Base-by-base conservation (phyloP, 2,888 invertebrate genomes). In the Cerceris rybyensis region DNA sequence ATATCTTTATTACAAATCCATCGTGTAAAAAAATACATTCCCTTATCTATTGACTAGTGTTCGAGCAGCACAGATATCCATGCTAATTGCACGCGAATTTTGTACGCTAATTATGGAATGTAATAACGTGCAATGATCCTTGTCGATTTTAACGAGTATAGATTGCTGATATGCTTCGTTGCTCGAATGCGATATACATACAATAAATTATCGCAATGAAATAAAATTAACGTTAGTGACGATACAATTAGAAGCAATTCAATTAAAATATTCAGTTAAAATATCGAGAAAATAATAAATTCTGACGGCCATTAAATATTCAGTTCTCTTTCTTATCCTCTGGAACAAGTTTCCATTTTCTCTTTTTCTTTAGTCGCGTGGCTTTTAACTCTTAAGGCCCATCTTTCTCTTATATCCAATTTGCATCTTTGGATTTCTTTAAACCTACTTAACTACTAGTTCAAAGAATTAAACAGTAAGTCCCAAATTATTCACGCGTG, bases 21-120 rank as follows among this genome's bases (percentile, higher is more conserved):
- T 89, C 83, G 82, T 84, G 86, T 91, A 90, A 90, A 90, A 91
- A 91, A 89, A 90, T 90, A 91, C 89, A 91, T 89, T 89, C 83
- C 88, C 87, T 89, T 90, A 89, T 88, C 83, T 90, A 91, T 86
- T 91, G 91, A 91, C 91, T 91, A 91, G 91, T 28, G 28, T 88
- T 82, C 73, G 80, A 80, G 75, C 69, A 70, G 72, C 71, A 79
- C 76, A 28, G 28, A 28, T 75, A 70, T 69, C 70, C 74, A 69
- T 71, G 28, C 28, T 28, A 28, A 28, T 76, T 66, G 55, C 75
- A 78, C 73, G 61, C 71, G 43, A 55, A 82, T 78, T 78, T 68
- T 65, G 74, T 77, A 71, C 61, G 70, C 77, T 77, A 85, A 85
- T 28, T 28, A 28, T 81, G 86, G 83, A 87, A 86, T 85, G 83